Percentiles rank a stretch among this genome's conserved stretches.
Conservation (phyloP, 2,797 vertebrate genomes). For the Mormyrus hasselquistii region DNA sequence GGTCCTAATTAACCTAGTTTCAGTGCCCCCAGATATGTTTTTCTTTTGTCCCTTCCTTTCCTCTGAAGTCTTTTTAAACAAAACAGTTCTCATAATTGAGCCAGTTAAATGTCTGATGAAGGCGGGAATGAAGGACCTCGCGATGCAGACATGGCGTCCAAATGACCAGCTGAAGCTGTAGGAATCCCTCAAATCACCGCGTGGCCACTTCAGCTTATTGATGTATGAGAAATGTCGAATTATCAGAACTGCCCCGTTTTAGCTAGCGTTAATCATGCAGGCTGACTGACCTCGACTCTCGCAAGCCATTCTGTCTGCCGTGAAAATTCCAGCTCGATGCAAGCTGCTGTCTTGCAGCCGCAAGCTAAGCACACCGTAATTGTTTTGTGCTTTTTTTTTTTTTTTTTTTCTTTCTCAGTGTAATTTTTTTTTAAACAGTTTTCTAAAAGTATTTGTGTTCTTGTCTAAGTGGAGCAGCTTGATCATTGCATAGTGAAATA, state of each 20-base stretch:
- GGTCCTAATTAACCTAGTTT: slow-evolving; percentile 58
- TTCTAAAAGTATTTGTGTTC: slow-evolving; percentile 36
- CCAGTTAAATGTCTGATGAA: slow-evolving; percentile 38
- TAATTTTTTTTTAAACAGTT: slow-evolving; percentile 35
- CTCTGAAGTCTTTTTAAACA: slow-evolving; percentile 48
- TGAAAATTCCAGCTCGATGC: background rate
- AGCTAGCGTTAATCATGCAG: background rate
- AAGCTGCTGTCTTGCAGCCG: background rate
- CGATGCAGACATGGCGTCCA: background rate
- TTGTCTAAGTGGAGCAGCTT: slow-evolving; percentile 53
- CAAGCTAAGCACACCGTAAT: background rate
- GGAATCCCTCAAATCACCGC: slow-evolving; percentile 30
- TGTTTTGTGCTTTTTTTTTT: slow-evolving; percentile 4
- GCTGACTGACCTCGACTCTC: background rate
- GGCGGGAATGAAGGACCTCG: slow-evolving; percentile 24
- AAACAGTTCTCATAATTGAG: slow-evolving; percentile 40
- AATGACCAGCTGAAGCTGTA: slow-evolving; percentile 23
- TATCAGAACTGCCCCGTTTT: slow-evolving; percentile 7
- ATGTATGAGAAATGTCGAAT: background rate
- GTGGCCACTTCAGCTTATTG: slow-evolving; percentile 26
- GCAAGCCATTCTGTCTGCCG: background rate
- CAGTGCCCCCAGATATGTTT: slow-evolving; percentile 51
- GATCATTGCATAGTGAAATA: slow-evolving; percentile 40
- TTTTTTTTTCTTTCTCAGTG: background rate
- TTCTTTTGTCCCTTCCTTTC: slow-evolving; percentile 25